Evolutionary conservation across 1,140 invertebrate species (phyloP).

Genomic region (Holcopasites calliopsidis): DNA sequence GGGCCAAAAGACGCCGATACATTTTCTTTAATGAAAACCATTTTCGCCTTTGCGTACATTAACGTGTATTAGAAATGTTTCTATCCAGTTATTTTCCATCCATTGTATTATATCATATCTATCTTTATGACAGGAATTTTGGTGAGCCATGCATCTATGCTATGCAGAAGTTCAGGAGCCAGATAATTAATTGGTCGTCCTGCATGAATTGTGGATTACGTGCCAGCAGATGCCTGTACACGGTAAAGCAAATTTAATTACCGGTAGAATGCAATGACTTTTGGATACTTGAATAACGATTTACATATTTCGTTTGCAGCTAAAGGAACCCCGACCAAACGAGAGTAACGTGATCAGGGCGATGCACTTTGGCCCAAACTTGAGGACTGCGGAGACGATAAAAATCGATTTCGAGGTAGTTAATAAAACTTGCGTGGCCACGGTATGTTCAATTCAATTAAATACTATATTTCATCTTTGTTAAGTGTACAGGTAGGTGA

Average conservation of each 20-base stretch:
- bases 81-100: not conserved
- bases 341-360: conserved; percentile 47
- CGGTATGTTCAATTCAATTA: conserved; percentile 16
- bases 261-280: not conserved
- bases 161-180: conserved; percentile 58
- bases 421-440: conserved; percentile 40
- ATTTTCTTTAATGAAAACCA: not conserved
- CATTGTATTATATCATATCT: not conserved
- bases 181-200: conserved; percentile 64
- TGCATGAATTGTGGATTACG: conserved; percentile 46
- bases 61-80: not conserved
- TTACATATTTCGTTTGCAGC: no score
- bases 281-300: no score
- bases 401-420: conserved; percentile 30
- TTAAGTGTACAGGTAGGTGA: not conserved
- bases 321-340: conserved; percentile 10
- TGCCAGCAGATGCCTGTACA: conserved; percentile 56
- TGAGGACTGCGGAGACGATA: conserved; percentile 26
- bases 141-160: conserved; percentile 55
- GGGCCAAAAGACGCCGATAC: conserved; percentile 14
- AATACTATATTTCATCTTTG: no score
- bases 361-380: not conserved
- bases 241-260: conserved; percentile 36
- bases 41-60: not conserved
- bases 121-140: conserved; percentile 53